Base-by-base conservation (phyloP, 2,888 invertebrate species). In the Athalia cordata region DNA sequence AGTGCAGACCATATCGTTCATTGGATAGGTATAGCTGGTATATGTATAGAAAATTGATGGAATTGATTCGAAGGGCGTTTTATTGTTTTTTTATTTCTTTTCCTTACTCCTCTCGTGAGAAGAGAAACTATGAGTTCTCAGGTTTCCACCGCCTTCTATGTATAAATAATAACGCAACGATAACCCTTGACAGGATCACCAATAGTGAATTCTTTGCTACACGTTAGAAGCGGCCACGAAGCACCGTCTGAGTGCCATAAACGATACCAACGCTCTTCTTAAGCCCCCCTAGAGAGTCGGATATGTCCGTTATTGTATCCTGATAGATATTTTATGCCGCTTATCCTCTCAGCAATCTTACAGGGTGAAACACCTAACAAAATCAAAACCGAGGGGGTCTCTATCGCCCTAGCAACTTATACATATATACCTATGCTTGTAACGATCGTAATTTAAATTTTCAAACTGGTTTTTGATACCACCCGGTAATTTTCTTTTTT, bases 221-320 rank as follows among this genome's bases (percentile, higher is more conserved):
- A 29, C 29, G 1, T 59, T 72, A 45, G 68, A 59, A 47, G 45
- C 59, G 59, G 59, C 59, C 57, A 13, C 72, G 13, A 47, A 72
- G 70, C 57, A 72, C 45, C 49, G 75, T 50, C 75, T 64, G 75
- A 75, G 75, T 75, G 59, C 64, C 75, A 75, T 75, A 75, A 75
- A 75, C 75, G 75, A 29, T 64, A 75, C 50, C 61, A 75, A 15
- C 75, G 75, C 50, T 75, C 59, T 50, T 75, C 75, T 75, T 75
- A 50, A 75, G 64, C 49, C 62, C 62, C 75, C 52, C 61, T 13
- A 52, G 75, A 75, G 75, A 64, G 29, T 62, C 62, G 61, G 75
- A 64, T 64, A 64, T 75, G 75, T 75, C 75, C 75, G 75, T 75
- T 75, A 75, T 75, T 75, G 75, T 75, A 75, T 75, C 75, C 75